phyloP scores from a whole-genome alignment of 2,113 vertebrate species.

The Clarias macrocephalus region DNA sequence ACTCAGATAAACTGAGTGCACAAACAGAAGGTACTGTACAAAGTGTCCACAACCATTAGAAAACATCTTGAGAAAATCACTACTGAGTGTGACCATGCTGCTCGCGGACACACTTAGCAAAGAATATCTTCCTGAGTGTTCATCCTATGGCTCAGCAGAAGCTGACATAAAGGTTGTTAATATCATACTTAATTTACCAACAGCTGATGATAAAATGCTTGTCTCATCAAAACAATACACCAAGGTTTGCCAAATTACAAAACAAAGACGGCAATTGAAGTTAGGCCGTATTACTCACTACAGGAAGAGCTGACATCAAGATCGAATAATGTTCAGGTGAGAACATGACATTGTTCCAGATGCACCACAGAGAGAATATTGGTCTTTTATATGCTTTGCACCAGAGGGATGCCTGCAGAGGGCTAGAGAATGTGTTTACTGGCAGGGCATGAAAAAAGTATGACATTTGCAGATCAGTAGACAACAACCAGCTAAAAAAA shows the following conservation, averaged over 20 bases:
- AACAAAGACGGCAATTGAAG: neutral
- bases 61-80: neutral
- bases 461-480: neutral
- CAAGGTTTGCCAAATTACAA: no score
- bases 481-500: neutral
- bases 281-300: constrained; percentile 1
- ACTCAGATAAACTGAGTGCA: neutral
- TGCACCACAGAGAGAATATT: no score
- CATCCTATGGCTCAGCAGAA: no score
- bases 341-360: constrained; percentile 25
- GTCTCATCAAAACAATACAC: neutral
- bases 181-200: neutral
- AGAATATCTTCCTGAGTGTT: no score
- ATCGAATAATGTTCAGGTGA: constrained; percentile 26
- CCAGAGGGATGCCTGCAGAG: no score
- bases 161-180: no score
- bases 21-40: neutral
- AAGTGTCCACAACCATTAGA: neutral
- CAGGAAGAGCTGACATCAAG: neutral
- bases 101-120: no score
- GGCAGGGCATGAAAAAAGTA: no score
- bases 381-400: no score
- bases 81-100: neutral
- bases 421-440: neutral
- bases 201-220: constrained; percentile 8